phyloP scores from a whole-genome alignment of 2,797 vertebrate species.

The Gymnoscopelus microlampas region DNA sequence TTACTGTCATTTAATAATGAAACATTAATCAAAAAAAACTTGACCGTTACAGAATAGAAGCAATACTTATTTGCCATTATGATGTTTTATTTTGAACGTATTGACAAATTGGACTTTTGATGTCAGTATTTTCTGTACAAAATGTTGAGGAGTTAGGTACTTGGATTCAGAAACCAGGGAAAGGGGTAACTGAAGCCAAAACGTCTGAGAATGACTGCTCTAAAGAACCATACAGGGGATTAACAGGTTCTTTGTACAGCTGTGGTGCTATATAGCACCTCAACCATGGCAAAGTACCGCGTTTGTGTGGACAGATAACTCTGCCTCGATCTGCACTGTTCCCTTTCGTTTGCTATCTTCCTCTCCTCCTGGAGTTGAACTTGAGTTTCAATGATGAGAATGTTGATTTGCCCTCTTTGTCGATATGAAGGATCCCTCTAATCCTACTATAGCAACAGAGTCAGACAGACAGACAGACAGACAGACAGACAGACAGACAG shows the following conservation, averaged over 20 bases:
- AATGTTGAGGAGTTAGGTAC: neutral
- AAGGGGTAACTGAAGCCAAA: neutral
- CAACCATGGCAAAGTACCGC: neutral
- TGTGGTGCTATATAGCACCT: no score
- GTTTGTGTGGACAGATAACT: constrained; percentile 14
- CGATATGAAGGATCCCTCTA: constrained; percentile 68
- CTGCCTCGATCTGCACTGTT: constrained; percentile 63
- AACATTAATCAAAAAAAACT: no score
- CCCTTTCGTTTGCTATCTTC: constrained; percentile 62
- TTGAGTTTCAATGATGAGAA: constrained; percentile 63
- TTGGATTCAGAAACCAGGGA: neutral
- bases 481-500: constrained; percentile 39
- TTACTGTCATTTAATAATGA: no score
- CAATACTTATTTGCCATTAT: no score
- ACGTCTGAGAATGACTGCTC: no score
- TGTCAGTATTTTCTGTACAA: no score
- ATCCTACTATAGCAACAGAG: constrained; percentile 49
- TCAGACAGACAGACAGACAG: constrained; percentile 52
- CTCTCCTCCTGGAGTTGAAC: constrained; percentile 49
- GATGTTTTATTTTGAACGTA: no score
- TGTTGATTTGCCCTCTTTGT: constrained; percentile 65
- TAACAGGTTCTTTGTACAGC: no score
- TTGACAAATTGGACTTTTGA: no score
- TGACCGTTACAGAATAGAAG: no score
- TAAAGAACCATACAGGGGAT: no score